These are phyloP conservation scores for human DNA, from an alignment of 2,113 vertebrate species.

Conservation along the genomic window GRCh38 chr11:11091501-11092000, in stretches of 20 bases:
- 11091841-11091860: neutral
- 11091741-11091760: neutral
- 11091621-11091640: too few relatives aligned
- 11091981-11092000: neutral
- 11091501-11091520: too few relatives aligned
- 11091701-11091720: neutral
- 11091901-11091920: neutral
- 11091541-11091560: too few relatives aligned
- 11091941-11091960: neutral
- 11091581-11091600: too few relatives aligned
- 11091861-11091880: neutral
- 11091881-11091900: neutral
- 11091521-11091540: too few relatives aligned
- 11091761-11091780: neutral
- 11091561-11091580: too few relatives aligned
- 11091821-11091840: neutral
- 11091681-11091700: neutral
- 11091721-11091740: neutral
- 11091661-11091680: too few relatives aligned
- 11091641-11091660: too few relatives aligned
- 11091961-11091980: neutral
- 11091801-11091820: neutral
- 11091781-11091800: neutral
- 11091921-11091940: neutral
- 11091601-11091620: too few relatives aligned